A percentile compares a stretch with the other conserved stretches of the same genome.
phyloP scores from a whole-genome alignment of 2,797 vertebrate genomes.

The Cryptoprocta ferox region DNA sequence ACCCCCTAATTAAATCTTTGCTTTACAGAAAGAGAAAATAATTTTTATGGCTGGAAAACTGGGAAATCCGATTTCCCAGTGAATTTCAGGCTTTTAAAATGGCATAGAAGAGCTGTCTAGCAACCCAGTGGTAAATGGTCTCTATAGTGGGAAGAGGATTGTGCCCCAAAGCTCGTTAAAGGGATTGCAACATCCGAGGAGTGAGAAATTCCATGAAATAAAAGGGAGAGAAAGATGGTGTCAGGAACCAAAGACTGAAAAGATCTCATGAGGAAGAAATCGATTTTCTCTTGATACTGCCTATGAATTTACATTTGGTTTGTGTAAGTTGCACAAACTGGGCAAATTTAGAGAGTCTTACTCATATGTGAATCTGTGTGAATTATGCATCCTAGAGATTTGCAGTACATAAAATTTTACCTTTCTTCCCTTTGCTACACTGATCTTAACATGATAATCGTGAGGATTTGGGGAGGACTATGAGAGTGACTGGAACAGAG shows the following conservation, averaged over 20 bases:
- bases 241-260: not conserved
- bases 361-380: not conserved
- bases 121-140: not conserved
- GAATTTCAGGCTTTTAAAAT: not conserved
- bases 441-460: not conserved
- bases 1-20: not conserved
- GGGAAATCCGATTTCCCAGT: not conserved
- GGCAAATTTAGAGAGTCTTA: not conserved
- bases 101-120: not conserved
- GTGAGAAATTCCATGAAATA: not conserved
- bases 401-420: accelerated
- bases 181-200: not conserved
- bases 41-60: not conserved
- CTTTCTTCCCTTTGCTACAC: not conserved
- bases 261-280: not conserved
- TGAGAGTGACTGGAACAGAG: not conserved
- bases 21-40: not conserved
- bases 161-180: not conserved
- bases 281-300: not conserved
- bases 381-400: not conserved
- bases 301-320: not conserved
- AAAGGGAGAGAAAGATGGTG: not conserved
- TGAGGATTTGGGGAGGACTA: not conserved
- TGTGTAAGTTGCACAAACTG: not conserved
- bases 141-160: not conserved